Evolutionary conservation across 2,113 vertebrate genomes (phyloP).

Genomic region (Phyllostomus discolor): DNA sequence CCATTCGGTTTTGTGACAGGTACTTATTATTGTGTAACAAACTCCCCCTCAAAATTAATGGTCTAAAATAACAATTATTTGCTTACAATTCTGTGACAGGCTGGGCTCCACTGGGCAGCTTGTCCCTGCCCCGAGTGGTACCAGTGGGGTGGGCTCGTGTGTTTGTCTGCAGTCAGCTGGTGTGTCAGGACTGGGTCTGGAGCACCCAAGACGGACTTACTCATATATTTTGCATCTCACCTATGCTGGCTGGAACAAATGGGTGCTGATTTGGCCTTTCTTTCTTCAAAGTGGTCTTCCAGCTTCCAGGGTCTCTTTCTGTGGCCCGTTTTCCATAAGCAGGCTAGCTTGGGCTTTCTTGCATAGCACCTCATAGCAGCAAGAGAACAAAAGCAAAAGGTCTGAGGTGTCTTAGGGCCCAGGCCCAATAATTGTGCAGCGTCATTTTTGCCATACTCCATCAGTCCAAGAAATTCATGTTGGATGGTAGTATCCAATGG

Average conservation of each 20-base stretch:
- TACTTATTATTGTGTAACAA: background rate
- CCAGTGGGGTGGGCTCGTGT: background rate
- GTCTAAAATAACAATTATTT: conserved; percentile 7
- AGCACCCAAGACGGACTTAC: background rate
- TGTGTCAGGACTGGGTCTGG: background rate
- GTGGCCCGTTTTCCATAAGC: background rate
- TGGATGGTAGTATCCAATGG: background rate
- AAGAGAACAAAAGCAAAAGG: background rate
- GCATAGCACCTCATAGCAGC: background rate
- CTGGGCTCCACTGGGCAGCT: background rate
- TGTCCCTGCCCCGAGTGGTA: background rate
- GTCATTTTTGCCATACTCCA: background rate
- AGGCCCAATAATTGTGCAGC: background rate
- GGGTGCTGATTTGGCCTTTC: background rate
- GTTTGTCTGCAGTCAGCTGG: background rate
- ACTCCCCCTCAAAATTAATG: background rate
- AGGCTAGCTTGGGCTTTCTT: background rate
- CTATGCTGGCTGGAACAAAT: background rate
- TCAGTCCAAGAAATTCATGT: background rate
- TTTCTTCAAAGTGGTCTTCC: background rate
- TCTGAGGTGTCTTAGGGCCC: background rate
- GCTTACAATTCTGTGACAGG: background rate
- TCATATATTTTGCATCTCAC: background rate
- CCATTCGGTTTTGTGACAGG: background rate
- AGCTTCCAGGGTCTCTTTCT: background rate